Evolutionary conservation across 2,797 vertebrate species (phyloP).

Genomic region (Malurus leucopterus): DNA sequence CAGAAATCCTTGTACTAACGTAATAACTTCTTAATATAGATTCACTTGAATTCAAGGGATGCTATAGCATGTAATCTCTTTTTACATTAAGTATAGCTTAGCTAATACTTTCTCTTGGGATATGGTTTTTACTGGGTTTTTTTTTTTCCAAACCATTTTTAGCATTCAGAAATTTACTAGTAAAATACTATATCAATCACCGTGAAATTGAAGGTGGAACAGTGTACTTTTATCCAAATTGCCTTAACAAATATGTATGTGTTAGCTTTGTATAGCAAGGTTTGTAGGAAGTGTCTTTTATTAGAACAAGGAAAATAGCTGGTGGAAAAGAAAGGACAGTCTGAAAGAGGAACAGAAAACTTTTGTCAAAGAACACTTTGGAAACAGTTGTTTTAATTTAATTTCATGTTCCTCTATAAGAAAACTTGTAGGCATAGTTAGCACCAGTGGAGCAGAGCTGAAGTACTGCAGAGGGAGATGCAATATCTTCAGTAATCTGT

Average conservation of each 20-base stretch:
- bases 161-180: background rate
- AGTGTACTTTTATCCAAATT: background rate
- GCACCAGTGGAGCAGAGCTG: background rate
- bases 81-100: conserved; percentile 35
- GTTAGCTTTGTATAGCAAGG: background rate
- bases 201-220: background rate
- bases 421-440: background rate
- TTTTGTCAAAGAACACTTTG: background rate
- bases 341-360: background rate
- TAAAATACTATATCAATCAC: conserved; percentile 17
- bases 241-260: background rate
- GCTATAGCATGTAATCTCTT: conserved; percentile 30
- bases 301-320: background rate
- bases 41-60: conserved; percentile 25
- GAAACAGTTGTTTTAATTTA: background rate
- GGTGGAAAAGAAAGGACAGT: background rate
- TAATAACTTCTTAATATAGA: conserved; percentile 51
- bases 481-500: background rate
- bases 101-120: conserved; percentile 22
- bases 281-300: conserved; percentile 19
- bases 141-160: conserved; percentile 3
- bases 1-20: background rate
- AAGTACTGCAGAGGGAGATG: background rate
- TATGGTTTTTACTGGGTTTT: background rate
- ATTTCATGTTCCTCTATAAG: background rate